These are phyloP conservation scores for Brienomyrus brachyistius DNA, from an alignment of 2,113 vertebrate genomes.

Conservation along the genomic window DNA sequence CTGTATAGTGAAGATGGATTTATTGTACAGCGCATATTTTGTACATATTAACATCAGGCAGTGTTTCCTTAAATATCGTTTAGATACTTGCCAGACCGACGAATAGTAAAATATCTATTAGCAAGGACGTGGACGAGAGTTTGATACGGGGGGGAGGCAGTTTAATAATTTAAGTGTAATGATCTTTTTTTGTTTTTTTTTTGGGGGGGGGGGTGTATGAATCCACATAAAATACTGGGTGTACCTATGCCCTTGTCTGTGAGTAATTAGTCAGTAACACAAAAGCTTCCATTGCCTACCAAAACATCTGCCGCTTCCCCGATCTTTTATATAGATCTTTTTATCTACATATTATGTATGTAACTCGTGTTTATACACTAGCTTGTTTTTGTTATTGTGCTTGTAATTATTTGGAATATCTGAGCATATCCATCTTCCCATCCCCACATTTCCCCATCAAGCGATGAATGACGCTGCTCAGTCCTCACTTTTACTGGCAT, in stretches of 20 bases:
- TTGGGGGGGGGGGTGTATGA: background rate
- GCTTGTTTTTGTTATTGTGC: background rate
- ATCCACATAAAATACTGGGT: background rate
- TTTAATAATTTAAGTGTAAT: background rate
- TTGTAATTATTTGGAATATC: background rate
- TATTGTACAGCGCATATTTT: background rate
- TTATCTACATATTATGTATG: background rate
- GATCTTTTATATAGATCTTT: too few relatives aligned
- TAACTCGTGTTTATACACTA: background rate
- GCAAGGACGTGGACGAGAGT: background rate
- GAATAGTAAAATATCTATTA: background rate
- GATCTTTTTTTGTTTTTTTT: background rate
- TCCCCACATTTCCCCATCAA: background rate
- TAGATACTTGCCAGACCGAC: background rate
- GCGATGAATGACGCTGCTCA: background rate
- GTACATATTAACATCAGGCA: slow-evolving; percentile 13
- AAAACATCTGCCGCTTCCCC: background rate
- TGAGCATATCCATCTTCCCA: background rate
- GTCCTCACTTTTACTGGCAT: background rate
- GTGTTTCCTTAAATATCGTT: background rate
- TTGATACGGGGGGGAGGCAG: background rate
- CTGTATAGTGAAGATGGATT: background rate
- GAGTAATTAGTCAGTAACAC: background rate
- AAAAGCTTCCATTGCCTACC: background rate
- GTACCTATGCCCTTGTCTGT: background rate